Conservation (phyloP, 2,888 invertebrate species). For the Patella pellucida region DNA sequence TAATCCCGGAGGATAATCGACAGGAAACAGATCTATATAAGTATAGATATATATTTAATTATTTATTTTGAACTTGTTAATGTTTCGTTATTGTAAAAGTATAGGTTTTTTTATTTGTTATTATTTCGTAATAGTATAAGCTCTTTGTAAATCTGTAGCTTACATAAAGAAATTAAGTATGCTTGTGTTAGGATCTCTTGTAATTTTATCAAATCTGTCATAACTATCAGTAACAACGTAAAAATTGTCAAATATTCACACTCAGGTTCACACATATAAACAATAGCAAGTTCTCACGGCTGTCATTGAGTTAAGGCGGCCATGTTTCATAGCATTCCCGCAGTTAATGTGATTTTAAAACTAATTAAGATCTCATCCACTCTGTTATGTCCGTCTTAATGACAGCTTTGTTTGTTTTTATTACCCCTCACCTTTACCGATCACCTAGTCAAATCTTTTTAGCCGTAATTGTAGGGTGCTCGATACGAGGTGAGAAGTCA, state of each 20-base stretch:
- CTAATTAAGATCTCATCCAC: conserved; percentile 2
- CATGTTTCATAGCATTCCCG: not conserved
- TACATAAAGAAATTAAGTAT: no score
- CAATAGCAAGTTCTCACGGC: not conserved
- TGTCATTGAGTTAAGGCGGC: not conserved
- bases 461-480: conserved; percentile 8
- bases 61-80: no score
- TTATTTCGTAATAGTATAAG: no score
- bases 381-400: not conserved
- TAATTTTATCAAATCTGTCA: no score
- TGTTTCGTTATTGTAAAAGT: no score
- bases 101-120: no score
- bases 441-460: not conserved
- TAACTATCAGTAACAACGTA: no score
- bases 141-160: no score
- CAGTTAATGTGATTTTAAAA: conserved; percentile 6
- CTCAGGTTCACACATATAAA: not conserved
- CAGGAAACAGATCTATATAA: no score
- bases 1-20: no score
- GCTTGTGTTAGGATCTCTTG: no score
- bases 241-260: not conserved
- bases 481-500: not conserved
- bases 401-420: conserved; percentile 11
- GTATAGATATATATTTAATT: no score
- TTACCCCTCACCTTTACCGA: conserved; percentile 1